These are phyloP conservation scores for Gryon sp. DNA, from an alignment of 1,140 invertebrate species.

Conservation along the genomic window DNA sequence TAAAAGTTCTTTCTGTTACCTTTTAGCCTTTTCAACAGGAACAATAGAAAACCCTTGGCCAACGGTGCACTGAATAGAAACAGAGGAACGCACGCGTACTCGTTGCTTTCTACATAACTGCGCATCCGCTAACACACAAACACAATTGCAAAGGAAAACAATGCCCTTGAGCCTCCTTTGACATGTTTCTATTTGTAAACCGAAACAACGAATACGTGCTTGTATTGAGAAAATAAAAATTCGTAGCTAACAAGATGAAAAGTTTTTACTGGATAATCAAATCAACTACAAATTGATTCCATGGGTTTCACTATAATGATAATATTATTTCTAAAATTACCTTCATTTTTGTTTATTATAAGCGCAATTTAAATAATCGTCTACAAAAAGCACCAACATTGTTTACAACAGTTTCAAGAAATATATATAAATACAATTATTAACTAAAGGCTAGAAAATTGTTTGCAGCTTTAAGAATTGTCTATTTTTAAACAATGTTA, in stretches of 20 bases:
- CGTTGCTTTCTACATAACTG: constrained; percentile 47
- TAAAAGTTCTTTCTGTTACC: constrained; percentile 56
- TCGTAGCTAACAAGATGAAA: constrained; percentile 44
- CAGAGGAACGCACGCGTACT: constrained; percentile 52
- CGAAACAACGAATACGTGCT: constrained; percentile 58
- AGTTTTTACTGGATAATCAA: constrained; percentile 26
- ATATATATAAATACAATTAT: no score
- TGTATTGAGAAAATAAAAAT: constrained; percentile 42
- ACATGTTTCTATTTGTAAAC: constrained; percentile 57
- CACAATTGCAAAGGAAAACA: constrained; percentile 60
- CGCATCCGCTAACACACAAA: constrained; percentile 57
- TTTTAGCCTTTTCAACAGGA: constrained; percentile 60
- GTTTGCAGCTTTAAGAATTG: neutral
- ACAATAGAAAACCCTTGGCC: constrained; percentile 46
- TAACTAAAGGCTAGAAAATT: no score
- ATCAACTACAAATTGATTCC: constrained; percentile 20
- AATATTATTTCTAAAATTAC: no score
- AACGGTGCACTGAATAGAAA: constrained; percentile 48
- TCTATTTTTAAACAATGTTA: constrained; percentile 39
- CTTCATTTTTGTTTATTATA: no score
- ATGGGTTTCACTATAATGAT: no score
- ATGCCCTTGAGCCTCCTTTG: constrained; percentile 64
- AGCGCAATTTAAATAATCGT: no score
- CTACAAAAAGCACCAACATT: no score
- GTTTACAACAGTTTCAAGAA: no score